A percentile compares a stretch with the other conserved stretches of the same genome.
phyloP scores from a whole-genome alignment of 2,113 vertebrate species.

The Phrynosoma platyrhinos region DNA sequence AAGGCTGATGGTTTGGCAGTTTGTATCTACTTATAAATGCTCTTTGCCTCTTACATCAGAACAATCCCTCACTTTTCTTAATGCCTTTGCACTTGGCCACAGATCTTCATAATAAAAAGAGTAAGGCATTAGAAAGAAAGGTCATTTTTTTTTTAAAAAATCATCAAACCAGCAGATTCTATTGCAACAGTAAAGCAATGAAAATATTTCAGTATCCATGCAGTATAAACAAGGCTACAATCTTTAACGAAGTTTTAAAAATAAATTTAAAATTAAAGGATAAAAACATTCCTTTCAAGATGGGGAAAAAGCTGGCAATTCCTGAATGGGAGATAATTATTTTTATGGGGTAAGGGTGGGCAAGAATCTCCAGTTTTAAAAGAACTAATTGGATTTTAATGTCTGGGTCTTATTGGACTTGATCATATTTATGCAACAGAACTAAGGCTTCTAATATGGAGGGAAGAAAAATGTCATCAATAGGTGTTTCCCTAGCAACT shows the following conservation, averaged over 20 bases:
- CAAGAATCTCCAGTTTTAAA: neutral
- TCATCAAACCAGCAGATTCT: neutral
- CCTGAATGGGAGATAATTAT: neutral
- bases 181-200: neutral
- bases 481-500: neutral
- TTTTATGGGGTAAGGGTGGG: neutral
- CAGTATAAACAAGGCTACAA: neutral
- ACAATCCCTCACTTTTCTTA: constrained; percentile 15
- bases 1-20: constrained; percentile 27
- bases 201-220: neutral
- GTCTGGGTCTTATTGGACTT: neutral
- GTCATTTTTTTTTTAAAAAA: neutral
- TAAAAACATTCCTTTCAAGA: neutral
- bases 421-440: neutral
- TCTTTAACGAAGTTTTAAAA: neutral
- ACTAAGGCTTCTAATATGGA: neutral
- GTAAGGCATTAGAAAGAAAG: neutral
- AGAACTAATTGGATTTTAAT: neutral
- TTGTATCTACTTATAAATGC: constrained; percentile 20
- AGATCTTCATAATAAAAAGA: neutral
- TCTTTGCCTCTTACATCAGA: constrained; percentile 20
- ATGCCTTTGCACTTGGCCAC: neutral
- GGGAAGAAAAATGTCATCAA: neutral
- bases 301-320: neutral
- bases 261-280: neutral